Conservation (phyloP, 2,113 vertebrate genomes). For the Plestiodon gilberti region DNA sequence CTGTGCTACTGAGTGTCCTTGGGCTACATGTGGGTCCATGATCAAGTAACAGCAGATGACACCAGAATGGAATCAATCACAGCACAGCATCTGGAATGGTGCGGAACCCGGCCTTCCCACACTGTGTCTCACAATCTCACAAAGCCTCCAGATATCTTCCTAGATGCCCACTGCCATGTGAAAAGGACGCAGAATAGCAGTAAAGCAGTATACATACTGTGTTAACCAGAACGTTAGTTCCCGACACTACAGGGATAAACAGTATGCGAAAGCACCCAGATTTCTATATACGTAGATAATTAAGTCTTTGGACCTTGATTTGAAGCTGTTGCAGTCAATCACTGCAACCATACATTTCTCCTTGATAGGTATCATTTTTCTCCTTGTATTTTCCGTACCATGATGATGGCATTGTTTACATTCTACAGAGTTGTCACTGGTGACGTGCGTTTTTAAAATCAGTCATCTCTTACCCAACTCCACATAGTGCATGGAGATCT, state of each 20-base stretch:
- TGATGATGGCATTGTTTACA: neutral
- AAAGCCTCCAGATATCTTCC: neutral
- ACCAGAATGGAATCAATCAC: neutral
- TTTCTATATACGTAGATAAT: neutral
- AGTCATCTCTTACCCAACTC: constrained; percentile 26
- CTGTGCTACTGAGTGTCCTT: neutral
- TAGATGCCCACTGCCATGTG: no score
- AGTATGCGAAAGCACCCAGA: neutral
- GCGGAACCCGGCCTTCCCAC: neutral
- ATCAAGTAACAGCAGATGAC: neutral
- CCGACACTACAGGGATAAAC: neutral
- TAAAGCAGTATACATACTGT: neutral
- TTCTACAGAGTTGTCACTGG: neutral
- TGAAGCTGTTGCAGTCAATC: neutral
- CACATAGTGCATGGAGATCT: constrained; percentile 26
- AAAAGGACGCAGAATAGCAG: neutral
- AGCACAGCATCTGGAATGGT: neutral
- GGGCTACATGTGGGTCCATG: no score
- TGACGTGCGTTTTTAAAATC: neutral
- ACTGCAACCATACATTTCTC: neutral
- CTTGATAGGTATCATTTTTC: neutral
- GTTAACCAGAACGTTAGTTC: neutral
- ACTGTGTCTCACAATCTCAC: neutral
- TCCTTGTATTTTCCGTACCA: neutral
- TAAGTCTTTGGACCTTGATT: neutral